phyloP scores from a whole-genome alignment of 2,113 vertebrate genomes.

The Gymnarchus niloticus region DNA sequence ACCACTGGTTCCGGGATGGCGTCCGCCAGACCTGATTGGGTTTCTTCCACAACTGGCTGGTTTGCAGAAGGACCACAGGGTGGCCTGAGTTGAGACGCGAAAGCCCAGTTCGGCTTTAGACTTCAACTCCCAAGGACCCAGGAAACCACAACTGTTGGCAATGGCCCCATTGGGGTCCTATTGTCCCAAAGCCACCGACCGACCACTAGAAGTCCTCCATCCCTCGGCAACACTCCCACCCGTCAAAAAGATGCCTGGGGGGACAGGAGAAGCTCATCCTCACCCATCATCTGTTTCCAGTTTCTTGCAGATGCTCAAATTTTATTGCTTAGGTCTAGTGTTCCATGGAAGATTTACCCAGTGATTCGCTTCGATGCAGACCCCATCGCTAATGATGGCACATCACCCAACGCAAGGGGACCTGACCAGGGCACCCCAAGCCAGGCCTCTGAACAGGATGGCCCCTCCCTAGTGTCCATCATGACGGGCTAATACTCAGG shows the following conservation, averaged over 20 bases:
- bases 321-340: constrained; percentile 70
- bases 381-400: constrained; percentile 60
- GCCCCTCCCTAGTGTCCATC: background rate
- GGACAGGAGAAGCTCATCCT: constrained; percentile 53
- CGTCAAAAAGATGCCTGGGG: constrained; percentile 29
- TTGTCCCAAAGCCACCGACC: background rate
- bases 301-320: constrained; percentile 70
- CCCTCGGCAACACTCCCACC: background rate
- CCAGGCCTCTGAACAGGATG: no score
- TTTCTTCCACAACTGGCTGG: background rate
- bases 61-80: no score
- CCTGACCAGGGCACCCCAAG: no score
- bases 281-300: constrained; percentile 72
- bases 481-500: background rate
- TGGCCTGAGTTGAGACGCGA: background rate
- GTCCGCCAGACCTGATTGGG: background rate
- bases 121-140: background rate
- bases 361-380: constrained; percentile 56
- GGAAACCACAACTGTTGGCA: background rate
- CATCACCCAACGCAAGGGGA: no score
- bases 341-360: constrained; percentile 73
- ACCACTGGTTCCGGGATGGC: background rate
- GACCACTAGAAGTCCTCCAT: background rate
- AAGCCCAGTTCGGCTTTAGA: background rate
- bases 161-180: background rate